Evolutionary conservation across 1,140 invertebrate genomes (phyloP), one percentile per base, ranked within the genome.

Genomic region (Brachionus plicatilis): DNA sequence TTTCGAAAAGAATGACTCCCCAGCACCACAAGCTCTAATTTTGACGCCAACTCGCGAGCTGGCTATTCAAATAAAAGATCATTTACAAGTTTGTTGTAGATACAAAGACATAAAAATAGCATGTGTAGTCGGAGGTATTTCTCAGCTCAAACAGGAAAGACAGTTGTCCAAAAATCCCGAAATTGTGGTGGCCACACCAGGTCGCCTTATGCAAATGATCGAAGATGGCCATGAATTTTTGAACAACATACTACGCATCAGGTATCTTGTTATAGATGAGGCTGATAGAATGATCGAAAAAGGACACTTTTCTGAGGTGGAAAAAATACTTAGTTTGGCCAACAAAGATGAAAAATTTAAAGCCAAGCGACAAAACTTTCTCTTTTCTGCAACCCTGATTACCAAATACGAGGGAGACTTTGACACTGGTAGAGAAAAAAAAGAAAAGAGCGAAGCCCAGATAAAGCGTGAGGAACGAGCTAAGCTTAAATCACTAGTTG

Each of bases 261-360:
- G 29, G 20, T 75, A 53, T 66, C 29, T 84, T 3, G 83, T 72
- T 29, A 76, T 84, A 24, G 98, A 99, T 90, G 98, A 99, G 92
- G 97, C 97, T 0, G 98, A 99, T 90, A 92, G 97, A 86, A 99
- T 99, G 96, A 91, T 98, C 17, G 97, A 99, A 88, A 94, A 93
- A 86, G 95, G 95, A 17, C 97, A 99, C 90, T 99, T 99, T 91
- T 92, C 95, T 87, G 97, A 99, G 89, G 88, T 99, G 2, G 91
- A 94, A 43, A 91, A 93, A 43, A 90, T 99, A 12, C 88, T 99
- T 97, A 14, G 24, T 27, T 12, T 84, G 8, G 20, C 53, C 14
- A 72, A 72, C 17, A n/a, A 93, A 95, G 96, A 88, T 92, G 94
- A 92, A 95, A 94, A 95, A 94, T 96, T 91, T 95, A 96, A 92